Conservation (phyloP, 2,888 invertebrate species). For the Lymantria monacha region DNA sequence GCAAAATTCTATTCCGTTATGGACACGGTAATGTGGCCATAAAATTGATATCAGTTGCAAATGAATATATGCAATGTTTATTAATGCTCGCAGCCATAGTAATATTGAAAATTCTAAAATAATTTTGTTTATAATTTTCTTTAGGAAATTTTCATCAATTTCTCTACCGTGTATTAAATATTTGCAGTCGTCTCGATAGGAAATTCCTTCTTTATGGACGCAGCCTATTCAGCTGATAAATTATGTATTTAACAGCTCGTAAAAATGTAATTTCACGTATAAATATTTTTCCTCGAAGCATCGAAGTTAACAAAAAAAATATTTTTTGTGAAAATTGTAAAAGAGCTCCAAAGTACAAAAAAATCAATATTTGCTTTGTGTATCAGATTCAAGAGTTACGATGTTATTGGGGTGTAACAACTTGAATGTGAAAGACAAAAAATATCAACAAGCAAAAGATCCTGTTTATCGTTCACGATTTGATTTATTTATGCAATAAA, state of each 20-base stretch:
- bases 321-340: slow-evolving; percentile 24
- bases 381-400: slow-evolving; percentile 32
- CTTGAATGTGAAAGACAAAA: slow-evolving; percentile 53
- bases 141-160: neutral
- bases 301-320: slow-evolving; percentile 31
- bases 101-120: neutral
- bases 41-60: slow-evolving; percentile 39
- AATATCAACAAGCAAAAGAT: slow-evolving; percentile 35
- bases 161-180: no score
- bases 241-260: neutral
- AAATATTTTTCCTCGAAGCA: slow-evolving; percentile 3
- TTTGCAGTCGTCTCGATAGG: no score
- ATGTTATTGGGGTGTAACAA: slow-evolving; percentile 42
- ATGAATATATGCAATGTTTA: slow-evolving; percentile 29
- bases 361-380: slow-evolving; percentile 45
- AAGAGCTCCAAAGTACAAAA: slow-evolving; percentile 22
- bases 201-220: no score
- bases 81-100: neutral
- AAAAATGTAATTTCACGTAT: slow-evolving; percentile 11
- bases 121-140: neutral
- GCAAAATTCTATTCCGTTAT: slow-evolving; percentile 46
- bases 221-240: neutral
- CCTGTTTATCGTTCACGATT: slow-evolving; percentile 62
- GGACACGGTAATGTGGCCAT: slow-evolving; percentile 40
- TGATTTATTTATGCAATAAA: slow-evolving; percentile 76